Percentiles rank a stretch among this genome's conserved stretches.
phyloP scores from a whole-genome alignment of 2,113 vertebrate genomes.

The Bubalus kerabau region DNA sequence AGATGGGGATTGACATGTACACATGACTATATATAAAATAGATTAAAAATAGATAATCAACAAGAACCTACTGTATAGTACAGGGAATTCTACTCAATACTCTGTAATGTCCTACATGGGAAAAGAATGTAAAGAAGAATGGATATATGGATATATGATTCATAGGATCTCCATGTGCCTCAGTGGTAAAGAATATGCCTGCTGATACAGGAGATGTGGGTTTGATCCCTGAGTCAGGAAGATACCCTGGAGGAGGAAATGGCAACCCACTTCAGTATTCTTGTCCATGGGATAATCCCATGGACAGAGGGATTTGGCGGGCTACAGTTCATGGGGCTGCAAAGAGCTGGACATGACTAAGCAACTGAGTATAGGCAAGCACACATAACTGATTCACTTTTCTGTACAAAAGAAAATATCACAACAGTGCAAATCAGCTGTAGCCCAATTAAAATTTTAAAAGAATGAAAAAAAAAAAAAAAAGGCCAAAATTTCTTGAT shows the following conservation, averaged over 20 bases:
- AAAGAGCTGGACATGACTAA: background rate
- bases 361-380: background rate
- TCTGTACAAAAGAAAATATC: background rate
- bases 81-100: background rate
- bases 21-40: background rate
- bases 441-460: background rate
- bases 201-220: background rate
- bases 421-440: background rate
- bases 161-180: background rate
- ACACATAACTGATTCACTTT: background rate
- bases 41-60: background rate
- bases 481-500: background rate
- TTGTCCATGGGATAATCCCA: background rate
- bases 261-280: background rate
- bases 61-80: background rate
- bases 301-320: rapidly evolving
- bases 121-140: background rate
- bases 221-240: background rate
- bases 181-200: background rate
- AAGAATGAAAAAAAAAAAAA: background rate
- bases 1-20: background rate
- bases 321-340: background rate
- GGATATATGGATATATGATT: background rate
- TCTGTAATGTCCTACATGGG: background rate
- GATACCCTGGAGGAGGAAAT: background rate